Conservation (phyloP, 2,888 invertebrate genomes). For the Phorcus lineatus region DNA sequence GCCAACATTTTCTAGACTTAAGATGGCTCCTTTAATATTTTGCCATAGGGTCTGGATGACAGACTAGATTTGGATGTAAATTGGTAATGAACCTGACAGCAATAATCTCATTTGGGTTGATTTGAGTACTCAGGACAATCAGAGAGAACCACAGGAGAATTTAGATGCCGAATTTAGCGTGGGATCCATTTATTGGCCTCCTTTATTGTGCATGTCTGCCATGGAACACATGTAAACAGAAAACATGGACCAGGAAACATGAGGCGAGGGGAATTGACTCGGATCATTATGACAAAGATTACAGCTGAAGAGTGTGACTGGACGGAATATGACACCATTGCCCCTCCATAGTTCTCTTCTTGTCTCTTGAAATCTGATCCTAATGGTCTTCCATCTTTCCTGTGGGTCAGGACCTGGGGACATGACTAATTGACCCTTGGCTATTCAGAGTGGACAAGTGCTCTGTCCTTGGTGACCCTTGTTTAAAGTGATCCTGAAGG, state of each 20-base stretch:
- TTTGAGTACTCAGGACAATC: no score
- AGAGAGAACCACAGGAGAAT: no score
- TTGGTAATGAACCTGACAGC: no score
- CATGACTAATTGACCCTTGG: conserved; percentile 1
- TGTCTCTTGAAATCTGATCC: background rate
- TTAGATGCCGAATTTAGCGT: no score
- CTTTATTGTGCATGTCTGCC: background rate
- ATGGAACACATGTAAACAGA: background rate
- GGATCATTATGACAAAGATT: background rate
- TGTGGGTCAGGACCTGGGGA: background rate
- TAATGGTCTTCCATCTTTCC: background rate
- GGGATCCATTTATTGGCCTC: background rate
- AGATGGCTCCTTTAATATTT: no score
- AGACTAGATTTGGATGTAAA: no score
- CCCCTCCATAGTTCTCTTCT: background rate
- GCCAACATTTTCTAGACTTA: no score
- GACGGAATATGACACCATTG: background rate
- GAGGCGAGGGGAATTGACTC: background rate
- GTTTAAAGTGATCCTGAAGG: background rate
- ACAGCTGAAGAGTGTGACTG: background rate
- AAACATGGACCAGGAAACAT: background rate
- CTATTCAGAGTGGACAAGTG: background rate
- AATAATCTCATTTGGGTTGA: no score
- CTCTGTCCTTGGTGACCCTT: conserved; percentile 3
- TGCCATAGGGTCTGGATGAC: no score